Conservation (phyloP, 2,888 invertebrate species). For the Euclidia mi region DNA sequence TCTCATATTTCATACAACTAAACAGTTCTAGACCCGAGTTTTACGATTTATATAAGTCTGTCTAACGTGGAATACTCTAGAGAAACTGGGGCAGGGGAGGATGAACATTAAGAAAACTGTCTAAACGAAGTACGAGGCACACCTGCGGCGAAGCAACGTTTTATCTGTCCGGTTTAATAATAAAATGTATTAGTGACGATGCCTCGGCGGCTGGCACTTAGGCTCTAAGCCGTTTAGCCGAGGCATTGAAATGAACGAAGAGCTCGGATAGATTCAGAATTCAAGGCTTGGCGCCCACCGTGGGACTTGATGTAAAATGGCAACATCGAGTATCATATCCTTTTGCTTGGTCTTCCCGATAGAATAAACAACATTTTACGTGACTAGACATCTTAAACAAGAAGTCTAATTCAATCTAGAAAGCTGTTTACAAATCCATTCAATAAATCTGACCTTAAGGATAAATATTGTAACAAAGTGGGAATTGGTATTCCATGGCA, state of each 20-base stretch:
- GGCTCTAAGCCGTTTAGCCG: slow-evolving; percentile 60
- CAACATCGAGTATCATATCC: no score
- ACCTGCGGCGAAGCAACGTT: slow-evolving; percentile 39
- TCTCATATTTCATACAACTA: slow-evolving; percentile 24
- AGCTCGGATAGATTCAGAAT: slow-evolving; percentile 35
- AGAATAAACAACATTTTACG: no score
- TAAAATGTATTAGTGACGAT: slow-evolving; percentile 53
- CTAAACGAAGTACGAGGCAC: slow-evolving; percentile 29
- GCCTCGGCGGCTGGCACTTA: slow-evolving; percentile 36
- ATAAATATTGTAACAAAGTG: no score
- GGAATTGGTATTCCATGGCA: no score
- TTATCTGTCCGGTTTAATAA: slow-evolving; percentile 45
- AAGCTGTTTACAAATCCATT: no score
- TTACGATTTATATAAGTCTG: slow-evolving; percentile 32
- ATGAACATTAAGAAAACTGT: slow-evolving; percentile 26
- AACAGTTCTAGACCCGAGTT: slow-evolving; percentile 35
- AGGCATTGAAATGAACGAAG: slow-evolving; percentile 58
- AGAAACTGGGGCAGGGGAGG: slow-evolving; percentile 25
- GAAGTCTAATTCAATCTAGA: no score
- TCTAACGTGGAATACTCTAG: slow-evolving; percentile 35
- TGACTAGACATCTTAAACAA: no score
- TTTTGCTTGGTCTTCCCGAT: no score
- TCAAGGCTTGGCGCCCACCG: slow-evolving; percentile 40
- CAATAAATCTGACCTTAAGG: no score
- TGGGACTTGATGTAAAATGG: background rate